These are phyloP conservation scores for Neopelma chrysocephalum DNA, from an alignment of 2,797 vertebrate genomes.

Conservation along the genomic window DNA sequence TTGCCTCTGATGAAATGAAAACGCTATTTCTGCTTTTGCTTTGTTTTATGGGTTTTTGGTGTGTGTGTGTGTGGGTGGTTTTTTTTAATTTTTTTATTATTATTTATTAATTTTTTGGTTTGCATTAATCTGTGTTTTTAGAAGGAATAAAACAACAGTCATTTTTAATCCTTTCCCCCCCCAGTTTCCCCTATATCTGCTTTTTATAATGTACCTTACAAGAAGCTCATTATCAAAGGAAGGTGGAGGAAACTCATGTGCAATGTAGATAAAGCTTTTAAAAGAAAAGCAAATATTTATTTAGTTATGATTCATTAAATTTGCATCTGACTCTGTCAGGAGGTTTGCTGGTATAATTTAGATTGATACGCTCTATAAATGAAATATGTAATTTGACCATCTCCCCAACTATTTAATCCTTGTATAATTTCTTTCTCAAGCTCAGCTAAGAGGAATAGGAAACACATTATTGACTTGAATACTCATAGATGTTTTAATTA, in stretches of 20 bases:
- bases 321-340: not conserved
- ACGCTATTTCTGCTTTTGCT: not conserved
- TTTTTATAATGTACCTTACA: not conserved
- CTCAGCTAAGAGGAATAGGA: not conserved
- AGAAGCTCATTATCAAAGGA: not conserved
- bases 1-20: not conserved
- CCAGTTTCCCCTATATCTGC: not conserved
- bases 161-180: not conserved
- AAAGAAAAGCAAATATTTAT: not conserved
- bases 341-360: not conserved
- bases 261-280: not conserved
- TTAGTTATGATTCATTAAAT: not conserved
- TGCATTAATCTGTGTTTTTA: not conserved
- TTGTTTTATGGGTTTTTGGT: not conserved
- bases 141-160: not conserved
- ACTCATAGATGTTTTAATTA: not conserved
- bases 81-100: not conserved
- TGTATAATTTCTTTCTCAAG: not conserved
- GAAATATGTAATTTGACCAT: not conserved
- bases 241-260: not conserved
- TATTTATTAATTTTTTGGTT: not conserved
- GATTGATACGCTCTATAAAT: not conserved
- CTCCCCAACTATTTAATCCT: not conserved
- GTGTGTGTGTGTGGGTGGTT: accelerated
- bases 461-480: not conserved